A percentile compares a stretch with the other conserved stretches of the same genome.
Conservation (phyloP, 2,888 invertebrate species). For the Chloroclysta siterata region DNA sequence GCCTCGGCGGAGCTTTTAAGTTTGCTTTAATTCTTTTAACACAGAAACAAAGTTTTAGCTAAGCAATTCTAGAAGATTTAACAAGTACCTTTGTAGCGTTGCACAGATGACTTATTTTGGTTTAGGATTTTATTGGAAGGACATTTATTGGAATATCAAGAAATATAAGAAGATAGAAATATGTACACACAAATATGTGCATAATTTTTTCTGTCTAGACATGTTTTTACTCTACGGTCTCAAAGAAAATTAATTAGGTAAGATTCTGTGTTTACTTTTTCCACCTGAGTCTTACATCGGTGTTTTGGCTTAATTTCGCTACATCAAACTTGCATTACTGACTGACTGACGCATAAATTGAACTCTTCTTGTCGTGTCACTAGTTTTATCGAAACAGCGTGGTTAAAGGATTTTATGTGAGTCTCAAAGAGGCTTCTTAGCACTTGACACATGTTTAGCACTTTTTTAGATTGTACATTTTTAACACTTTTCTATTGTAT, state of each 20-base stretch:
- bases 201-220: conserved; percentile 9
- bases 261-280: conserved; percentile 13
- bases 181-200: no score
- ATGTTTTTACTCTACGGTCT: not conserved
- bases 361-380: no score
- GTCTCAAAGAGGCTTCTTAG: no score
- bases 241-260: conserved; percentile 18
- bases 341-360: not conserved
- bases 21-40: conserved; percentile 34
- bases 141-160: no score
- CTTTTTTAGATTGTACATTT: no score
- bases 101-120: not conserved
- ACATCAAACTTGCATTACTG: not conserved
- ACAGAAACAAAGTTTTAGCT: conserved; percentile 28
- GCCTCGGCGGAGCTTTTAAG: conserved; percentile 37
- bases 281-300: conserved; percentile 6
- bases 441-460: no score
- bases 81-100: not conserved
- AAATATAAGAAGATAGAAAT: no score
- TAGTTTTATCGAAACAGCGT: no score
- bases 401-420: no score
- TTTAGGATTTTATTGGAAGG: no score
- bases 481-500: no score
- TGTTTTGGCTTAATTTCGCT: conserved; percentile 6
- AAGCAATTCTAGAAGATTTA: conserved; percentile 18